A percentile compares a stretch with the other conserved stretches of the same genome.
phyloP scores from a whole-genome alignment of 2,888 invertebrate species.

The Lasioglossum morio region DNA sequence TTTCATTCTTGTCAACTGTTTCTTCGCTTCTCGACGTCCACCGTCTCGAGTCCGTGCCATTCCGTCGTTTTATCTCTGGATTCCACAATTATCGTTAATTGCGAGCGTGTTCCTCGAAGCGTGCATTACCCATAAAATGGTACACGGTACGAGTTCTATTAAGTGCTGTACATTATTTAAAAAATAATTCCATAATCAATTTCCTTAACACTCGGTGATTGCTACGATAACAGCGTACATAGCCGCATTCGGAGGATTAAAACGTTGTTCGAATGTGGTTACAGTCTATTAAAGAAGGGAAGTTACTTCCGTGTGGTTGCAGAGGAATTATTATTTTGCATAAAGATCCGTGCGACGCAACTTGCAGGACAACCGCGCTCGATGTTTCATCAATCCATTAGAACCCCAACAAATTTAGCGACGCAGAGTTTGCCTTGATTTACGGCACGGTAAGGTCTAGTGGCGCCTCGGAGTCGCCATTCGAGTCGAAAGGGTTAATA shows the following conservation, averaged over 20 bases:
- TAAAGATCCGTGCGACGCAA: background rate
- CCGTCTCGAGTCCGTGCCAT: background rate
- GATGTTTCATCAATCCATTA: background rate
- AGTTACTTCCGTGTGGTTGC: no score
- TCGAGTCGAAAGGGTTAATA: slow-evolving; percentile 5
- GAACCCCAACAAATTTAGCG: background rate
- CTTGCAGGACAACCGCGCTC: background rate
- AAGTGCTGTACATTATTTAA: background rate
- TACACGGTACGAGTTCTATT: background rate
- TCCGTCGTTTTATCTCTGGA: background rate
- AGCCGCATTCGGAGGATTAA: no score
- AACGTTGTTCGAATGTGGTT: no score
- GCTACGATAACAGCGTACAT: no score
- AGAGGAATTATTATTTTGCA: no score
- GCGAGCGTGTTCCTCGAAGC: background rate
- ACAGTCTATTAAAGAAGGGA: no score
- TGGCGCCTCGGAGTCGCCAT: background rate
- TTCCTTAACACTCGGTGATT: background rate
- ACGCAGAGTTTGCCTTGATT: background rate
- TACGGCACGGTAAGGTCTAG: background rate
- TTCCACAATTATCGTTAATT: background rate
- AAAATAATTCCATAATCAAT: background rate
- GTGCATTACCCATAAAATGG: background rate
- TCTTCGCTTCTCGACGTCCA: background rate
- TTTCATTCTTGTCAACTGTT: slow-evolving; percentile 2